Evolutionary conservation across 2,888 invertebrate species (phyloP), one percentile per base, ranked within the genome.

Genomic region (Apoda limacodes): DNA sequence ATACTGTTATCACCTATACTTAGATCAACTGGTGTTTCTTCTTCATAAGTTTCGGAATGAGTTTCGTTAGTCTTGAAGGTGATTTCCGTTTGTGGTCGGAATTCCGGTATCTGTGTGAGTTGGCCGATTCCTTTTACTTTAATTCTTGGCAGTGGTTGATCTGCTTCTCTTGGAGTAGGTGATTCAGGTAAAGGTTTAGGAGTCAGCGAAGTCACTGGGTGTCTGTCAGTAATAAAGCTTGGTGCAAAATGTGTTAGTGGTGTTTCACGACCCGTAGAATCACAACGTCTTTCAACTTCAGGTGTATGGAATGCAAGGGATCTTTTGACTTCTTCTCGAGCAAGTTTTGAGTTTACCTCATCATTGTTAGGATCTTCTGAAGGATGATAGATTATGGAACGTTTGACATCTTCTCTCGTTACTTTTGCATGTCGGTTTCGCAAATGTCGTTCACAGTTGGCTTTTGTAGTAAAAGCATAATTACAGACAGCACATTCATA

Each of bases 381-480:
- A 0, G 92, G 92, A 58, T 93, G 92, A 52, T 93, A 92, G 39
- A 93, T 92, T 30, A 96, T 92, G 4, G 92, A 87, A 42, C 88
- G 88, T 59, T 95, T 93, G 0, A 96, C 91, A 48, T 96, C 95
- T 46, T 95, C 93, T 31, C 94, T 85, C 2, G 90, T 89, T 1
- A 88, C 85, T 65, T 93, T 93, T 0, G 90, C 88, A 55, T 97
- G 97, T 13, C 95, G 86, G 63, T 97, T 97, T 42, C 95, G 84
- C 48, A 97, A 83, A 64, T 98, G 97, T 4, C 97, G 83, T 70
- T 98, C 97, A 63, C 98, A 98, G 60, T 98, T 97, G 2, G 97
- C 96, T 75, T 97, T 96, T 1, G 97, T 97, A 13, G 97, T 97
- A 66, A 98, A 98, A 2, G 96, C 95, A 57, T 94, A 96, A 55